phyloP scores from a whole-genome alignment of 2,888 invertebrate species.

The Pseudococcus jackbeardsleyi region DNA sequence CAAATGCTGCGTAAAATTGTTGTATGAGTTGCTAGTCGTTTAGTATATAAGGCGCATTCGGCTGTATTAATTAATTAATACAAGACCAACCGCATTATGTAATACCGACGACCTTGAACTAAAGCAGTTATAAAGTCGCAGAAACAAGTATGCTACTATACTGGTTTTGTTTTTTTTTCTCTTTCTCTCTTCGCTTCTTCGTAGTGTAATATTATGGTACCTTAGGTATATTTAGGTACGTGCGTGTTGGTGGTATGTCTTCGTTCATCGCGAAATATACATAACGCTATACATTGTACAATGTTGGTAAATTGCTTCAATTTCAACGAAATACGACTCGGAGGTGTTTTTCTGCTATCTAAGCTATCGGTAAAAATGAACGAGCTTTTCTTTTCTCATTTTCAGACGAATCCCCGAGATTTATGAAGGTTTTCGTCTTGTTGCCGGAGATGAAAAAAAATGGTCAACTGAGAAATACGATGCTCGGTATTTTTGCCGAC shows the following conservation, averaged over 20 bases:
- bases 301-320: constrained; percentile 14
- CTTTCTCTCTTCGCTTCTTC: background rate
- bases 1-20: background rate
- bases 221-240: too few species aligned
- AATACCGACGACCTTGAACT: constrained; percentile 25
- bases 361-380: background rate
- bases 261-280: background rate
- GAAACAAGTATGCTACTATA: constrained; percentile 27
- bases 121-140: constrained; percentile 22
- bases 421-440: background rate
- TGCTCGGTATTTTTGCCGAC: background rate
- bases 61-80: constrained; percentile 22
- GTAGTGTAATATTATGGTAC: too few species aligned
- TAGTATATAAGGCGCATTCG: background rate
- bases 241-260: background rate
- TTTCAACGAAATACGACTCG: background rate
- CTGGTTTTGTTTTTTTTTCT: background rate
- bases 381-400: background rate
- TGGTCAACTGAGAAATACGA: constrained; percentile 4
- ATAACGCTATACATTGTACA: background rate
- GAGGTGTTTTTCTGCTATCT: background rate
- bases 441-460: background rate
- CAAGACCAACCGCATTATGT: background rate
- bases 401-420: background rate
- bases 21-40: constrained; percentile 14